phyloP scores from a whole-genome alignment of 2,113 vertebrate species.

The Istiophorus platypterus region DNA sequence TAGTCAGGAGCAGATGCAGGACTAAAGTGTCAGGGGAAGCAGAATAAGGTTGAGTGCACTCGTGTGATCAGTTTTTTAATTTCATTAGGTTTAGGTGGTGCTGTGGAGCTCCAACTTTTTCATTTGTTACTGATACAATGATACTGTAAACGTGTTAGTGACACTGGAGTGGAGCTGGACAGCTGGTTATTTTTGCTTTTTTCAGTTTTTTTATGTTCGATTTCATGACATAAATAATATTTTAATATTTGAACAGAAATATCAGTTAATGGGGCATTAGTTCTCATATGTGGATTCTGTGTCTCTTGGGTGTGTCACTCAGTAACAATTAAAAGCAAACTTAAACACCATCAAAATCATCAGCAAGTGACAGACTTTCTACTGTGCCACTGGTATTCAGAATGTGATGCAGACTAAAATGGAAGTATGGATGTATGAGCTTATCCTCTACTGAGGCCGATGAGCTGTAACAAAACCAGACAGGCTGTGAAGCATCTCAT shows the following conservation, averaged over 20 bases:
- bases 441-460: constrained; percentile 10
- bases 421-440: neutral
- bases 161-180: neutral
- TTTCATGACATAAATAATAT: neutral
- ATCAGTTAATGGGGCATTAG: neutral
- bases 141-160: neutral
- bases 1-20: neutral
- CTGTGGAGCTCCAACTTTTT: neutral
- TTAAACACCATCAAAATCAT: neutral
- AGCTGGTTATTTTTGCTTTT: neutral
- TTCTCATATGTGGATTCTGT: neutral
- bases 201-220: neutral
- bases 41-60: constrained; percentile 22
- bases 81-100: constrained; percentile 8
- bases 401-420: constrained; percentile 21
- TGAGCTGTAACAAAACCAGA: constrained; percentile 24
- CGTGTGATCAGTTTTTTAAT: constrained; percentile 32
- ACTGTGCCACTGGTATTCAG: constrained; percentile 3
- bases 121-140: constrained; percentile 9
- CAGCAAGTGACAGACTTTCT: neutral
- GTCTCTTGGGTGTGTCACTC: neutral
- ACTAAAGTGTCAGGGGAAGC: constrained; percentile 23
- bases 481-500: constrained; percentile 18
- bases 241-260: neutral
- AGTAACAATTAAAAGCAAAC: neutral